These are phyloP conservation scores for Julus scandinavius DNA, from an alignment of 2,888 invertebrate genomes.

Conservation along the genomic window DNA sequence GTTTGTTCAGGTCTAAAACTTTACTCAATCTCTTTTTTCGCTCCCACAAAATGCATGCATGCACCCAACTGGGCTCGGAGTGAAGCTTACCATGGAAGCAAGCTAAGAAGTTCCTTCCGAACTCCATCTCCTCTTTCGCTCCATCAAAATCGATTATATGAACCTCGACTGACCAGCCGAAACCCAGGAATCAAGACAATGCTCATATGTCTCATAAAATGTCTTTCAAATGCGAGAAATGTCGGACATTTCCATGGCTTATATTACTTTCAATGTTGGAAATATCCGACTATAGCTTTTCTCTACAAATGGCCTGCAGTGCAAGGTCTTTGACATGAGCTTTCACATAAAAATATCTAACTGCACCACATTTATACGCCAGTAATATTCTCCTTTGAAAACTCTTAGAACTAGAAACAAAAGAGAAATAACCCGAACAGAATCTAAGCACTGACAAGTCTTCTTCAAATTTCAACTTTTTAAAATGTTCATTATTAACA, in stretches of 20 bases:
- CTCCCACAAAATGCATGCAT: not conserved
- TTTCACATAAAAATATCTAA: not conserved
- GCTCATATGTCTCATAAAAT: conserved; percentile 18
- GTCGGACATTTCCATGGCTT: conserved; percentile 18
- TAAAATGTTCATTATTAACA: not conserved
- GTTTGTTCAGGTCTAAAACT: conserved; percentile 18
- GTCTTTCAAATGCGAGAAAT: conserved; percentile 11
- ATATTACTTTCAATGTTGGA: conserved; percentile 8
- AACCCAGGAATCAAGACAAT: conserved; percentile 18
- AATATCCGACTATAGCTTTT: not conserved
- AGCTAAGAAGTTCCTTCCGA: conserved; percentile 16
- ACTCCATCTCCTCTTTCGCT: conserved; percentile 18
- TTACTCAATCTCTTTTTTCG: not conserved
- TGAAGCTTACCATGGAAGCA: not conserved
- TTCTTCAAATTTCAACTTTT: not conserved
- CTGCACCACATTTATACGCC: conserved; percentile 9
- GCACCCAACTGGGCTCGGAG: not conserved
- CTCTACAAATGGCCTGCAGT: conserved; percentile 17
- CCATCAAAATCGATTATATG: conserved; percentile 18
- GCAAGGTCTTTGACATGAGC: conserved; percentile 6
- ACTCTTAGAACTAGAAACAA: not conserved
- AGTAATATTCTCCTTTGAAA: not conserved
- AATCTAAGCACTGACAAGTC: not conserved
- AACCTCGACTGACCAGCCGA: not conserved
- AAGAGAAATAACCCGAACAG: no score